Evolutionary conservation across 2,797 vertebrate species (phyloP), one percentile per base, ranked within the genome.

Genomic region (Apogon talboti): DNA sequence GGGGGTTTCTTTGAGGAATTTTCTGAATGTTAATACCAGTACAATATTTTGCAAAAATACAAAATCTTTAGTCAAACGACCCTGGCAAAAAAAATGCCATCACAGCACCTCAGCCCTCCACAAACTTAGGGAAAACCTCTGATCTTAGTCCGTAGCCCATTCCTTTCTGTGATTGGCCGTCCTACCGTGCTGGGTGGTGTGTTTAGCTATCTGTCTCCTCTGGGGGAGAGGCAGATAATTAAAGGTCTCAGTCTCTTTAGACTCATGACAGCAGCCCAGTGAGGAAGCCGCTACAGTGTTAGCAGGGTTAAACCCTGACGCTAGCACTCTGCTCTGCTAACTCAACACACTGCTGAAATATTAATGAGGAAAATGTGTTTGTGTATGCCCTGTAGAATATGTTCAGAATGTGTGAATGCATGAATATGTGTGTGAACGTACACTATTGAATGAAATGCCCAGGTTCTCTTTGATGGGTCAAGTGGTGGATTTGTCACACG

Each of bases 301-400:
- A 76, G 62, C 57, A 7, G 30, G 78, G 72, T 74, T 81, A 87
- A 87, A 86, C 48, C 84, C 88, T 90, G 83, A 88, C 67, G 73
- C 76, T 75, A 91, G 88, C 84, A 87, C 76, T 86, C 71, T 82
- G 79, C 72, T 60, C 78, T 72, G 83, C 85, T 74, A 83, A 85
- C 87, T 84, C 84, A 83, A 85, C 83, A 82, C 57, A 47, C 43
- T 13, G 19, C 68, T 92, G 81, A 91, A 92, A 90, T 84, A 89
- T 92, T 91, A 81, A 92, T 91, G 80, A 88, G 81, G 47, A 53
- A 83, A 76, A 79, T 55, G 58, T 50, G 45, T 74, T 51, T 59
- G 71, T 67, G 69, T 41, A 73, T 44, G 54, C 63, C 66, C 48
- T 43, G 55, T 66, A 63, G 69, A 71, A 49, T 40, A 43, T 2